Evolutionary conservation across 2,113 vertebrate species (phyloP).

Genomic region (Tetrao urogallus): DNA sequence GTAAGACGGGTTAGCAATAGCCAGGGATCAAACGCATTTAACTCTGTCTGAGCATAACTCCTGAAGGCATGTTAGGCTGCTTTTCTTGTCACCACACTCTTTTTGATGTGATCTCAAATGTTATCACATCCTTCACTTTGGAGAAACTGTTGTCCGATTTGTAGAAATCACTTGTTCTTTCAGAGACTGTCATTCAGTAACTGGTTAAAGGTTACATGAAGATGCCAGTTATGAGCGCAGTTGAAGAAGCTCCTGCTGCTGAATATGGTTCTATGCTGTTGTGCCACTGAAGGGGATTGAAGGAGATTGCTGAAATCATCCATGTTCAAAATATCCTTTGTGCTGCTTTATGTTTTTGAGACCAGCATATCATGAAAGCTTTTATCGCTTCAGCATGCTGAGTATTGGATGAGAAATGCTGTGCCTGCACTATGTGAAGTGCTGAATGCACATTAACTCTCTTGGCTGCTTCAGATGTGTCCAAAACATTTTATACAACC

Average conservation of each 20-base stretch:
- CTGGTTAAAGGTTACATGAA: not conserved
- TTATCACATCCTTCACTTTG: not conserved
- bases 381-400: not conserved
- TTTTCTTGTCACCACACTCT: not conserved
- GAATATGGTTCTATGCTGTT: fast-evolving
- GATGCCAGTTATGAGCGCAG: fast-evolving
- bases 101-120: not conserved
- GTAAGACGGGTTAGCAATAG: not conserved
- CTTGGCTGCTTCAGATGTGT: constrained; percentile 5
- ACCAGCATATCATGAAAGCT: not conserved
- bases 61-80: not conserved
- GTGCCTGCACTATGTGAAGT: not conserved
- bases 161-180: not conserved
- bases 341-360: constrained; percentile 28
- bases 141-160: not conserved
- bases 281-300: not conserved
- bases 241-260: not conserved
- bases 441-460: constrained; percentile 37
- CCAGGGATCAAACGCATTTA: fast-evolving
- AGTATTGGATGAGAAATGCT: constrained; percentile 16
- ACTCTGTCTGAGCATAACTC: not conserved
- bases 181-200: too few relatives aligned
- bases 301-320: not conserved
- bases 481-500: not conserved
- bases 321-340: constrained; percentile 13